These are phyloP conservation scores for Corapipo altera DNA, from an alignment of 2,113 vertebrate genomes.

Conservation along the genomic window DNA sequence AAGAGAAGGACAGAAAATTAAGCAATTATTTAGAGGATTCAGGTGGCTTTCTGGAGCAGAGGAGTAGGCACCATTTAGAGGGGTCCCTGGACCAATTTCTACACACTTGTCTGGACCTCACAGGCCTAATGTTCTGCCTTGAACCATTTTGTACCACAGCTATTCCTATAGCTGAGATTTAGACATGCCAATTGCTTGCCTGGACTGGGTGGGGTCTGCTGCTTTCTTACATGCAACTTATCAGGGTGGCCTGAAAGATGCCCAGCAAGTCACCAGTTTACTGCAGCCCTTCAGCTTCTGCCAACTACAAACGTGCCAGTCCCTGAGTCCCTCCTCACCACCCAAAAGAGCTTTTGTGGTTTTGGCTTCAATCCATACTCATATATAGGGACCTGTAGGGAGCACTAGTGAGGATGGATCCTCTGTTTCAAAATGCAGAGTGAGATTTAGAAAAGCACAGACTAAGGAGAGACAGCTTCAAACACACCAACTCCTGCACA, in stretches of 20 bases:
- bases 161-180: neutral
- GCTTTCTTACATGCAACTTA: neutral
- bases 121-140: neutral
- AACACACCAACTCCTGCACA: neutral
- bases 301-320: neutral
- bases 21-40: neutral
- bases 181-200: neutral
- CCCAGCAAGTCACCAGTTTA: neutral
- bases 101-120: neutral
- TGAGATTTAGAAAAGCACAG: neutral
- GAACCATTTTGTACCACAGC: neutral
- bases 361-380: neutral
- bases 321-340: neutral
- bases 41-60: neutral
- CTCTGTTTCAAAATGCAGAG: neutral
- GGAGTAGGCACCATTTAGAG: neutral
- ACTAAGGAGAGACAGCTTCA: neutral
- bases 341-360: neutral
- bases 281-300: neutral
- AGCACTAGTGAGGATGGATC: neutral
- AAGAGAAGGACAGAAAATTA: neutral
- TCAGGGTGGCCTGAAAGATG: neutral
- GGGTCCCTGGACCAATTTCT: neutral
- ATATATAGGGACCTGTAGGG: neutral
- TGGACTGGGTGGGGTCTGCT: neutral